Conservation (phyloP, 2,113 vertebrate species). For the Todiramphus saurophagus region DNA sequence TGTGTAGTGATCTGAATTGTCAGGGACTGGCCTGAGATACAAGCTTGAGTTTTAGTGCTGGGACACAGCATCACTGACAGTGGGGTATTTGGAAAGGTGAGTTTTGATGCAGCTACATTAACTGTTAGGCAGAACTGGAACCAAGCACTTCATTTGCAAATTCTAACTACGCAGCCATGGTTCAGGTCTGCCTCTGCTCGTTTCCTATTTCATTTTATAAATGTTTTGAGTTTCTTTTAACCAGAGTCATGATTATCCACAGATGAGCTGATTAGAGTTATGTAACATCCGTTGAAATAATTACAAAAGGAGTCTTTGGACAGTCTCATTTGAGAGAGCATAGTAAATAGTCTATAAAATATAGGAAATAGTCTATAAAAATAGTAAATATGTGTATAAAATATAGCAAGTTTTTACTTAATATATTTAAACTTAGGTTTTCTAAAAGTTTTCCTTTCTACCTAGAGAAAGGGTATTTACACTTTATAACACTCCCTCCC, state of each 20-base stretch:
- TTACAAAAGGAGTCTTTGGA: neutral
- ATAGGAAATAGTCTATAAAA: neutral
- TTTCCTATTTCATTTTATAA: neutral
- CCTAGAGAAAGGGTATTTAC: neutral
- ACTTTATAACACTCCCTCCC: neutral
- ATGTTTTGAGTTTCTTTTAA: neutral
- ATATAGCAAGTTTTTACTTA: neutral
- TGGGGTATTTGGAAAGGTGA: neutral
- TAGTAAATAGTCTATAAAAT: neutral
- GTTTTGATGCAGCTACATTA: neutral
- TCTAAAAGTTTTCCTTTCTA: neutral
- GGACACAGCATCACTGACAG: neutral
- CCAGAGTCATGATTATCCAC: neutral
- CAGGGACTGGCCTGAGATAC: neutral
- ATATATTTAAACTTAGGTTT: neutral
- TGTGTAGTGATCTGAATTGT: neutral
- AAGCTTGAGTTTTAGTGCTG: neutral
- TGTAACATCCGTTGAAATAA: neutral
- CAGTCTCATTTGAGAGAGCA: neutral
- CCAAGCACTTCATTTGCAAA: neutral
- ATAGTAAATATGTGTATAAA: neutral
- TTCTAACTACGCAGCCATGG: neutral
- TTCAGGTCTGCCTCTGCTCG: neutral
- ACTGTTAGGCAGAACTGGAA: neutral
- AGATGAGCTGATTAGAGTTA: conserved; percentile 12